A percentile compares a stretch with the other conserved stretches of the same genome.
These are phyloP conservation scores for Graptemys geographica DNA, from an alignment of 2,797 vertebrate species.

Conservation along the genomic window DNA sequence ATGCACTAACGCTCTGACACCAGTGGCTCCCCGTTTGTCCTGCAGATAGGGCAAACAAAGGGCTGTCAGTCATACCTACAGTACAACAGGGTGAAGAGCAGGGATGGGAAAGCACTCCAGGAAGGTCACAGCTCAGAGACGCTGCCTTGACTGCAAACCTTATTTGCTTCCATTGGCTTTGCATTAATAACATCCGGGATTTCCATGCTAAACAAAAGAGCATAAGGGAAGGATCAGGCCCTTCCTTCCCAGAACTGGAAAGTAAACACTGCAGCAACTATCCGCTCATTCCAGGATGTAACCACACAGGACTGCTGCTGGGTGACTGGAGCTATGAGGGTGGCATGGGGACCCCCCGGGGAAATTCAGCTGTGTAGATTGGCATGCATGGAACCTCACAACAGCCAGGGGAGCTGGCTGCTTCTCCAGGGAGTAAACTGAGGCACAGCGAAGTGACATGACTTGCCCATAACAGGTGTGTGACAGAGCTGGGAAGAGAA, in stretches of 20 bases:
- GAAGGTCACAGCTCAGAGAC: neutral
- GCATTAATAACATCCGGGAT: neutral
- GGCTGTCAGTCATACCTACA: neutral
- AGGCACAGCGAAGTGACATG: neutral
- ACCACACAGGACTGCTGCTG: too few species aligned
- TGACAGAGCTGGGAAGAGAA: neutral
- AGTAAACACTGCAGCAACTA: neutral
- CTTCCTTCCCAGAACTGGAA: neutral
- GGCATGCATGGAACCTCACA: too few species aligned
- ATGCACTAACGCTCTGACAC: neutral
- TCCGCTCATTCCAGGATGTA: neutral
- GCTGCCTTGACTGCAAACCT: neutral
- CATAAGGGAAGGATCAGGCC: neutral
- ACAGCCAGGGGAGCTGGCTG: too few species aligned
- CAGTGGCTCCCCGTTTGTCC: neutral
- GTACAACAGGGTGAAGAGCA: too few species aligned
- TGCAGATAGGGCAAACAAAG: neutral
- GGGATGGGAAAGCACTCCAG: neutral
- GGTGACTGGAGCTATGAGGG: neutral
- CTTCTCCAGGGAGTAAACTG: neutral
- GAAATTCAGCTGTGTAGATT: neutral
- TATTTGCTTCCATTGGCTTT: neutral
- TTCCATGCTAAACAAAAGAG: neutral
- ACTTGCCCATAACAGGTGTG: neutral
- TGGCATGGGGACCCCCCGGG: neutral